These are phyloP conservation scores for Thumatha senex DNA, from an alignment of 2,888 invertebrate genomes.

Conservation along the genomic window DNA sequence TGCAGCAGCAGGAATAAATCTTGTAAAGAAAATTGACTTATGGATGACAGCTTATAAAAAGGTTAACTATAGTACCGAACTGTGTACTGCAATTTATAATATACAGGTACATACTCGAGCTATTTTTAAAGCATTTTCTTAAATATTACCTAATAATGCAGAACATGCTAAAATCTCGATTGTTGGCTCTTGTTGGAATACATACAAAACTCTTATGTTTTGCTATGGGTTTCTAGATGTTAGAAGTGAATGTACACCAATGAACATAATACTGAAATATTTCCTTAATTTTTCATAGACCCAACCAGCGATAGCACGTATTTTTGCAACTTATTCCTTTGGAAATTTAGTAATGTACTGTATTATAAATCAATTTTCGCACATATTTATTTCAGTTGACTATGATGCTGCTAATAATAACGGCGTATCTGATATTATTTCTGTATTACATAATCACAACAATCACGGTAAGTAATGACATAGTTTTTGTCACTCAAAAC, in stretches of 20 bases:
- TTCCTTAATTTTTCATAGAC: too few relatives aligned
- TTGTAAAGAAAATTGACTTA: slow-evolving; percentile 29
- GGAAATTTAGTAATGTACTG: too few relatives aligned
- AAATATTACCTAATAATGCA: too few relatives aligned
- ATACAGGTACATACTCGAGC: slow-evolving; percentile 45
- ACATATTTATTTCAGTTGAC: slow-evolving; percentile 41
- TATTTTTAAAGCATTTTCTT: too few relatives aligned
- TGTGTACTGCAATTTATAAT: slow-evolving; percentile 40
- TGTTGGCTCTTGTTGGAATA: too few relatives aligned
- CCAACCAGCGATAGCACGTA: too few relatives aligned
- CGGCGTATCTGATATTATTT: slow-evolving; percentile 36
- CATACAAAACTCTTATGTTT: too few relatives aligned
- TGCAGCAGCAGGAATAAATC: not conserved
- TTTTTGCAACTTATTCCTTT: too few relatives aligned
- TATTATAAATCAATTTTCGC: not conserved
- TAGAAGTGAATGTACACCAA: too few relatives aligned
- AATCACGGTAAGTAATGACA: slow-evolving; percentile 30
- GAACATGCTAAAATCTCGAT: too few relatives aligned
- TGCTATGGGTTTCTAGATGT: too few relatives aligned
- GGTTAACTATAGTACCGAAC: slow-evolving; percentile 34
- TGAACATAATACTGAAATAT: too few relatives aligned
- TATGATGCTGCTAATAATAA: slow-evolving; percentile 33
- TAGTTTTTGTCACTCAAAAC: not conserved
- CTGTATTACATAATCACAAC: slow-evolving; percentile 26
- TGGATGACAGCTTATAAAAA: slow-evolving; percentile 43